phyloP scores from a whole-genome alignment of 1,140 invertebrate genomes.

The Brachionus calyciflorus region DNA sequence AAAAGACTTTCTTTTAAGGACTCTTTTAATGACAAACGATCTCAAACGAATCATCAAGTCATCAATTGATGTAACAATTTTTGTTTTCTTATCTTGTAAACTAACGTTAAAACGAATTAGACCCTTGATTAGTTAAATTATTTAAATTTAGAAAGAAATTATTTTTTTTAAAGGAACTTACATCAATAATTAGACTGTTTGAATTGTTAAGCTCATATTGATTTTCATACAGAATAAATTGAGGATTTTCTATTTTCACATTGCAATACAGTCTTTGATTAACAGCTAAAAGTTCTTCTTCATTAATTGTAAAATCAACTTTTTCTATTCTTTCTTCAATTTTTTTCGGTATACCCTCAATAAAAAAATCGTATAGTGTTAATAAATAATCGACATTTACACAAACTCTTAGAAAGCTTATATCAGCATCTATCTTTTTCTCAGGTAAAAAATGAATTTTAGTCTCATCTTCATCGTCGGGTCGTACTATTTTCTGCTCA shows the following conservation, averaged over 20 bases:
- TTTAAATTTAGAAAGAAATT: neutral
- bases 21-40: conserved; percentile 2
- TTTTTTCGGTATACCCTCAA: conserved; percentile 21
- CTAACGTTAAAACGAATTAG: neutral
- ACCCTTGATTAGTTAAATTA: neutral
- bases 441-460: conserved; percentile 3
- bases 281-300: neutral
- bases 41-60: conserved; percentile 33
- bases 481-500: conserved; percentile 18
- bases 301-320: neutral
- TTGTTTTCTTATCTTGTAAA: conserved; percentile 7
- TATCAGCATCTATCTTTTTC: neutral
- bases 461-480: conserved; percentile 22
- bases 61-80: neutral
- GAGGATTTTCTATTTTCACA: conserved; percentile 22
- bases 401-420: conserved; percentile 31
- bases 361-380: conserved; percentile 21
- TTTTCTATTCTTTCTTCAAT: neutral
- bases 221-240: conserved; percentile 42
- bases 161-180: neutral
- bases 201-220: conserved; percentile 26
- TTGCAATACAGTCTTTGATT: conserved; percentile 5
- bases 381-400: conserved; percentile 37
- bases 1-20: neutral
- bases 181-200: conserved; percentile 35